Evolutionary conservation across 2,797 vertebrate genomes (phyloP).

Genomic region (Pantherophis alleghaniensis): DNA sequence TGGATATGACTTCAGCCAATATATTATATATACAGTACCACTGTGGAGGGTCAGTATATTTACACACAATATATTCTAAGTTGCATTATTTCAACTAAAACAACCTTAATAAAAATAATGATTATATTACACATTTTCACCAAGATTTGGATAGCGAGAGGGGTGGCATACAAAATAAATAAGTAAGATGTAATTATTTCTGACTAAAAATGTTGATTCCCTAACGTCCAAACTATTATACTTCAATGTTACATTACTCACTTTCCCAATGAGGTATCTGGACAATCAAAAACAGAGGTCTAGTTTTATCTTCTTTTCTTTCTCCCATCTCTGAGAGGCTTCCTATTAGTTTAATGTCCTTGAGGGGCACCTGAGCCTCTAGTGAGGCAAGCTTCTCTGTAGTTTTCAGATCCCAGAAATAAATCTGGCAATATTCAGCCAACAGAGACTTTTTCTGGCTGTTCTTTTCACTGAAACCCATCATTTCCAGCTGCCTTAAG

Average conservation of each 20-base stretch:
- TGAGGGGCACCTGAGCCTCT: accelerated
- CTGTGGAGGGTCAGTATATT: not conserved
- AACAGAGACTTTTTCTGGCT: accelerated
- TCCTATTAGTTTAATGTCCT: conserved; percentile 53
- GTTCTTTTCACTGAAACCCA: conserved; percentile 8
- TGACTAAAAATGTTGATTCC: not conserved
- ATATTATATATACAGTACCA: not conserved
- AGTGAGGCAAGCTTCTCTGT: accelerated
- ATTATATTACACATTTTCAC: not conserved
- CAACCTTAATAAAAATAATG: conserved; percentile 8
- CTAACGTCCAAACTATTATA: conserved; percentile 11
- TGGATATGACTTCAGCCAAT: not conserved
- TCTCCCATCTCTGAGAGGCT: conserved; percentile 35
- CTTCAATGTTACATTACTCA: accelerated
- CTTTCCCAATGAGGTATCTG: conserved; percentile 28
- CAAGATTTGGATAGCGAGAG: not conserved
- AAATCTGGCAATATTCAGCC: conserved; percentile 26
- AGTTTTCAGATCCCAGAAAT: conserved; percentile 39
- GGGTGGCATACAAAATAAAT: not conserved
- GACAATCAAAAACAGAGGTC: conserved; percentile 40
- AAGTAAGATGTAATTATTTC: conserved; percentile 3
- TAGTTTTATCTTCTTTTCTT: conserved; percentile 23
- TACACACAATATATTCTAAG: not conserved
- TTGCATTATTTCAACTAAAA: not conserved
- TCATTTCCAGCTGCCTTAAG: conserved; percentile 24